phyloP scores from a whole-genome alignment of 2,888 invertebrate species.

The Drosophila sordidula region DNA sequence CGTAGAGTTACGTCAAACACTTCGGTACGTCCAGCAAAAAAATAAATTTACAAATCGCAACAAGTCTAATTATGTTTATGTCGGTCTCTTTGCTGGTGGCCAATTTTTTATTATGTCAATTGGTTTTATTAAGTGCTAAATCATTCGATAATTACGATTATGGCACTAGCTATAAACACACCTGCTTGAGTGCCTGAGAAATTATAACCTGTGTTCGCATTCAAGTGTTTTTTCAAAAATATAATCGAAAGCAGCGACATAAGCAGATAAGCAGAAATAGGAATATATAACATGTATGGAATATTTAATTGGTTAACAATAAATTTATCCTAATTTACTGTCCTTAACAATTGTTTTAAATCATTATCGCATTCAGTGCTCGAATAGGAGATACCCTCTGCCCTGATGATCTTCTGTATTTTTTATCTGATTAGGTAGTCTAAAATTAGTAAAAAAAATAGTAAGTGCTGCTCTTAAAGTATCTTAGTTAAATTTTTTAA shows the following conservation, averaged over 20 bases:
- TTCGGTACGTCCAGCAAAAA: constrained; percentile 33
- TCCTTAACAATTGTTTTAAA: not conserved
- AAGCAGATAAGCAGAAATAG: constrained; percentile 30
- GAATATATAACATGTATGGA: constrained; percentile 9
- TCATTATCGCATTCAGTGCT: not conserved
- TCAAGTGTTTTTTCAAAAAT: constrained; percentile 29
- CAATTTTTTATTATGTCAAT: constrained; percentile 37
- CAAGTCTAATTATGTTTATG: constrained; percentile 20
- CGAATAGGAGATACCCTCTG: not conserved
- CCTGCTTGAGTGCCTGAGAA: constrained; percentile 13
- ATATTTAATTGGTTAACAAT: not conserved
- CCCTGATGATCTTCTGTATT: too few relatives aligned
- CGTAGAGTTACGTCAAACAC: constrained; percentile 18
- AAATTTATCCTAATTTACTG: not conserved
- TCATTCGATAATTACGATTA: constrained; percentile 37
- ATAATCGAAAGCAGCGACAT: constrained; percentile 30
- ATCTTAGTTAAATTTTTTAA: too few relatives aligned
- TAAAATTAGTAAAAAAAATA: too few relatives aligned
- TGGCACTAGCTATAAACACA: constrained; percentile 10
- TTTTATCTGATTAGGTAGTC: too few relatives aligned
- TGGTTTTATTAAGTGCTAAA: constrained; percentile 32
- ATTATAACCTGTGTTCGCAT: constrained; percentile 19
- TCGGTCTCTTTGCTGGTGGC: constrained; percentile 27
- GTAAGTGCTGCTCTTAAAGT: too few relatives aligned
- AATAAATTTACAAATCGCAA: constrained; percentile 13